Evolutionary conservation across 2,113 vertebrate genomes (phyloP).

Genomic region (Colinus virginianus): DNA sequence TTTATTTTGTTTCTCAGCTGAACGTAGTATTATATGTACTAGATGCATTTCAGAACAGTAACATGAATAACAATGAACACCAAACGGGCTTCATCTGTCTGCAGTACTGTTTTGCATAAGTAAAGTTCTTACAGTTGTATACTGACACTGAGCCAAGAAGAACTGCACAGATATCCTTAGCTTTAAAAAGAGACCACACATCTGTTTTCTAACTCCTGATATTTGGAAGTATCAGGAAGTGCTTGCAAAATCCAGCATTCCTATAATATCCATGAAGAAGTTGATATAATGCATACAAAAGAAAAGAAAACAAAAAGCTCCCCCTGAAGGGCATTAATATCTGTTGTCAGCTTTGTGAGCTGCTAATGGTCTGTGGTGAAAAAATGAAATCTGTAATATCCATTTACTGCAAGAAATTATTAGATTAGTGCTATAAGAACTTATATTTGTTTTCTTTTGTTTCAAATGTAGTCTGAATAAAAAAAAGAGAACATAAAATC

Average conservation of each 20-base stretch:
- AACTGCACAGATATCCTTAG: neutral
- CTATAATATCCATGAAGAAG: neutral
- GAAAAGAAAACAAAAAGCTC: neutral
- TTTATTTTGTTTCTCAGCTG: neutral
- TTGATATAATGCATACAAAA: neutral
- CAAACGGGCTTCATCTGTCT: neutral
- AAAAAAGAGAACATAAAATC: neutral
- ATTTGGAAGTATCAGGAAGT: conserved; percentile 5
- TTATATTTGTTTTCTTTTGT: neutral
- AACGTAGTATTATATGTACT: neutral
- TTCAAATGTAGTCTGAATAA: neutral
- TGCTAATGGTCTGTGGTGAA: neutral
- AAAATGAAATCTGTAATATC: neutral
- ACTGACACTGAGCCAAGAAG: neutral
- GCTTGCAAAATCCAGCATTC: neutral
- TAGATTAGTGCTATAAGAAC: neutral
- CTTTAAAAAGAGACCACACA: neutral
- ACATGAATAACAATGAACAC: neutral
- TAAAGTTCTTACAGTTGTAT: neutral
- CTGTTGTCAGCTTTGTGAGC: neutral
- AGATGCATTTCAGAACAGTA: neutral
- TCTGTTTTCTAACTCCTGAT: conserved; percentile 29
- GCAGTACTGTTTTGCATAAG: neutral
- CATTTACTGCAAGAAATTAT: neutral
- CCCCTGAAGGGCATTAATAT: neutral